Conservation (phyloP, 1,140 invertebrate species). For the Rhynchophorus ferrugineus region DNA sequence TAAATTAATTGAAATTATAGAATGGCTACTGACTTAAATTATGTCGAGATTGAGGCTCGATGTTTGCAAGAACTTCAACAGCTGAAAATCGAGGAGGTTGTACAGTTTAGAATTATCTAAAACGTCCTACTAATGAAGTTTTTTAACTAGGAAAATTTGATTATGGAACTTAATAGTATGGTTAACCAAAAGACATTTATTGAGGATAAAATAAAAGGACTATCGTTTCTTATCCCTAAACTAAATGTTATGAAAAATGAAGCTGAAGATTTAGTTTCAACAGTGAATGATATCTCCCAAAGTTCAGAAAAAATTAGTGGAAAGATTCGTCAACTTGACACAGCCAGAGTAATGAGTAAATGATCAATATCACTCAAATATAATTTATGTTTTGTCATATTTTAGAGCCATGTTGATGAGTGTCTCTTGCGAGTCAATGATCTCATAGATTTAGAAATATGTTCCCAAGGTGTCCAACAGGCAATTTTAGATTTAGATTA, state of each 20-base stretch:
- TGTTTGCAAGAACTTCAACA: slow-evolving; percentile 31
- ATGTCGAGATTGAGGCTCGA: slow-evolving; percentile 9
- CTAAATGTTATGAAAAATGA: slow-evolving; percentile 61
- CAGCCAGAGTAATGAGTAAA: slow-evolving; percentile 74
- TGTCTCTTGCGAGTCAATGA: slow-evolving; percentile 94
- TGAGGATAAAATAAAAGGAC: slow-evolving; percentile 58
- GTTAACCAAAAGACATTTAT: slow-evolving; percentile 52
- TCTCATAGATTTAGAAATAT: slow-evolving; percentile 90
- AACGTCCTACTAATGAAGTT: slow-evolving; percentile 5
- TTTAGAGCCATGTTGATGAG: slow-evolving; percentile 82
- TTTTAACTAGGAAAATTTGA: slow-evolving; percentile 49
- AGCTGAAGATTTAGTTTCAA: slow-evolving; percentile 67
- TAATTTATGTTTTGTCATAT: slow-evolving; percentile 5
- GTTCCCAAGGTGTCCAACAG: slow-evolving; percentile 89
- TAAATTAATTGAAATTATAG: no score
- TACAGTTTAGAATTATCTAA: slow-evolving; percentile 1
- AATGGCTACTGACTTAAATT: slow-evolving; percentile 11
- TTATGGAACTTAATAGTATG: slow-evolving; percentile 52
- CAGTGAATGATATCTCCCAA: slow-evolving; percentile 80
- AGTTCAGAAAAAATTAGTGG: slow-evolving; percentile 91
- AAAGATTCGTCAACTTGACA: slow-evolving; percentile 90
- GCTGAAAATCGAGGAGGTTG: slow-evolving; percentile 34
- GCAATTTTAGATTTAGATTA: slow-evolving; percentile 87
- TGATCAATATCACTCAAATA: neutral
- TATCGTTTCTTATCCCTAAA: slow-evolving; percentile 59